Evolutionary conservation across 2,888 invertebrate genomes (phyloP), one percentile per base, ranked within the genome.

Genomic region (Patella pellucida): DNA sequence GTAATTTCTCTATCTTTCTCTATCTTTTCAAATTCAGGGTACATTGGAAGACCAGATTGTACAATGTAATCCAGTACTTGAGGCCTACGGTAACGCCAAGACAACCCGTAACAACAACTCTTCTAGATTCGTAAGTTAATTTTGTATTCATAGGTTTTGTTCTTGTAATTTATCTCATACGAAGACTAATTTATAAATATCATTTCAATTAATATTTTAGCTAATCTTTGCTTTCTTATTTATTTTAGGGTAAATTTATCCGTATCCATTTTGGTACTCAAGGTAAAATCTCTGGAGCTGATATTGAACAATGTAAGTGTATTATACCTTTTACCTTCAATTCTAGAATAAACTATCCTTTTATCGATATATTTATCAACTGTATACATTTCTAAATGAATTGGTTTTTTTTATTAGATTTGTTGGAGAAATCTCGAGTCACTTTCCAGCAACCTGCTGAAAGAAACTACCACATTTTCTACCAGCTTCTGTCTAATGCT

Each of bases 401-500:
- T 27, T 27, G 27, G n/a, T n/a, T n/a, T 27, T 27, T 27, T 27
- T 27, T 2, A 27, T 2, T 27, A 98, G 98, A 99, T 93, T 94
- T 99, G 93, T 94, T 99, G 92, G 99, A 99, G 93, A 99, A 99
- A 93, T 99, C 99, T 92, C 97, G 99, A 95, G 98, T 99, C 94
- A 99, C 99, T 93, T 98, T 98, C 91, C 99, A 99, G 93, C 98
- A 98, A 92, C 83, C 87, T 52, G 92, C 96, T 19, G 99, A 99
- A 93, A 95, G 99, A 92, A 98, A 98, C 87, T 99, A 99, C 94
- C 99, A 99, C 93, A 99, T 99, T 93, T 99, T 99, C 96, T 99
- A 99, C 94, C 99, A 99, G 93, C 95, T 99, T 50, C 80, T 88
- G 74, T 85, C 87, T 23, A 82, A 83, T 71, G 84, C 84, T 52